Percentiles rank a stretch among this genome's conserved stretches.
Conservation (phyloP, 2,797 vertebrate species). For the Coregonus ussuriensis region DNA sequence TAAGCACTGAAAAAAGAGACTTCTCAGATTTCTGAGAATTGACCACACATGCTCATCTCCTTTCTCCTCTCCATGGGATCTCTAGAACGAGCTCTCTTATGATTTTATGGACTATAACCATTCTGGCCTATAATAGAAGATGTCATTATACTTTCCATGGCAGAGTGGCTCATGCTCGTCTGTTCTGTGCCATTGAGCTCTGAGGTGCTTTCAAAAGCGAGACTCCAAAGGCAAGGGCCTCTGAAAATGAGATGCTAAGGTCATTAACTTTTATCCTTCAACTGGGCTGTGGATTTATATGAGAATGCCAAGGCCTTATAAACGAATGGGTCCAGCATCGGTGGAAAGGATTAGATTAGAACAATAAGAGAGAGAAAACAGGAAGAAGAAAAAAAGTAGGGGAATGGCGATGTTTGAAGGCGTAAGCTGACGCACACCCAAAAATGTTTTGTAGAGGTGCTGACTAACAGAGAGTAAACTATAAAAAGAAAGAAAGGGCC, state of each 20-base stretch:
- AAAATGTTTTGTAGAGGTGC: too few relatives aligned
- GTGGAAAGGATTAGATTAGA: conserved; percentile 27
- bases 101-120: conserved; percentile 69
- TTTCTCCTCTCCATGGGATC: conserved; percentile 47
- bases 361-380: conserved; percentile 19
- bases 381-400: background rate
- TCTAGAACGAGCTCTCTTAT: conserved; percentile 50
- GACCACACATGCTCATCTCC: conserved; percentile 42
- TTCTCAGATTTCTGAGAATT: conserved; percentile 22
- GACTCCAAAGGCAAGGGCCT: conserved; percentile 50
- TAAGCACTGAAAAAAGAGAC: background rate
- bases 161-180: conserved; percentile 55
- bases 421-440: too few relatives aligned
- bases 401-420: conserved; percentile 23
- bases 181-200: conserved; percentile 68
- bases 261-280: conserved; percentile 77
- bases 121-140: conserved; percentile 66
- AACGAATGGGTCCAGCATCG: background rate
- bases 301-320: conserved; percentile 36
- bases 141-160: conserved; percentile 67
- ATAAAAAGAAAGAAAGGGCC: too few relatives aligned
- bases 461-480: too few relatives aligned
- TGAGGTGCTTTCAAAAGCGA: conserved; percentile 62
- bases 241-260: conserved; percentile 72
- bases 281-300: conserved; percentile 58